Evolutionary conservation across 2,888 invertebrate species (phyloP), one percentile per base, ranked within the genome.

Genomic region (Mylabris sibirica): DNA sequence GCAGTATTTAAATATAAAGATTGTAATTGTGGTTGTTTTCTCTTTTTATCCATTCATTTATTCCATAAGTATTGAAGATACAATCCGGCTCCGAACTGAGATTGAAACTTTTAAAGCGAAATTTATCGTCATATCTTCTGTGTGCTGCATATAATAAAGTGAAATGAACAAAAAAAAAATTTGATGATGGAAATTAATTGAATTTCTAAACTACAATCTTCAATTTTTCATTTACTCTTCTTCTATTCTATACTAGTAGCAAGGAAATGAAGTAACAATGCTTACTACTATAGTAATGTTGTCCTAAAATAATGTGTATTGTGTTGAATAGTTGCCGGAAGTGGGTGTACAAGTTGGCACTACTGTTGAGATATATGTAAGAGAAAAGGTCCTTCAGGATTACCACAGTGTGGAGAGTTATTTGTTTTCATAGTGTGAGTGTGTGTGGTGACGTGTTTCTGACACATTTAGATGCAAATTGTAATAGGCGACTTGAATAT

Each of bases 371-470:
- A 5, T 2, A 1, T n/a, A 4, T 30, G 30, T 30, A 12, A 57
- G 57, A 22, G 57, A 57, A 57, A 57, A 24, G 24, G 57, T 57
- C 57, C 57, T 49, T 24, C 24, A 57, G 22, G 24, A 57, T 57
- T 57, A 49, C 9, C 41, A n/a, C 5, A 20, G 3, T 8, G 44
- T 44, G 49, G 22, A 12, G 12, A 57, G 14, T 57, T 57, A 5
- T 57, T 57, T 57, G 57, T 57, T 57, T 44, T 44, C 44, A 44
- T 12, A 30, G 14, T 12, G 8, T 12, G 22, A 14, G 12, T 6
- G 14, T 12, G 8, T 12, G 22, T 22, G 12, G 24, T 57, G 57
- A 57, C 57, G 14, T 57, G 57, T 57, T 24, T 14, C 24, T 57
- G 24, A 24, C 57, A 57, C 14, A 24, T 49, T 49, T 20, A 20